Conservation (phyloP, 2,113 vertebrate species). For the Burhinus bistriatus region DNA sequence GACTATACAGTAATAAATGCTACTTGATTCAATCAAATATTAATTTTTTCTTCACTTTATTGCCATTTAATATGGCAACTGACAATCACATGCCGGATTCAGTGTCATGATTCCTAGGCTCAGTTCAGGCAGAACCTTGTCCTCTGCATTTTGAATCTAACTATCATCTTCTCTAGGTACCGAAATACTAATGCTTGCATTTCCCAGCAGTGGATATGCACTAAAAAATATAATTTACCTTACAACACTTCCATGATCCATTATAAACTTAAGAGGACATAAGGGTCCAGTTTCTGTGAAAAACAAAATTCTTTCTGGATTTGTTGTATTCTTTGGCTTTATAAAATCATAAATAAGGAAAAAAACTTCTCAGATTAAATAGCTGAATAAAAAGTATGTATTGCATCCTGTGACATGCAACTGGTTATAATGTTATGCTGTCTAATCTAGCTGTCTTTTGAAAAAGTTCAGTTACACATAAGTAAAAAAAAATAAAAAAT, state of each 20-base stretch:
- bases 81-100: neutral
- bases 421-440: neutral
- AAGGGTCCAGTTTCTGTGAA: neutral
- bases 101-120: conserved; percentile 25
- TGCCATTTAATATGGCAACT: neutral
- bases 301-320: neutral
- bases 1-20: conserved; percentile 53
- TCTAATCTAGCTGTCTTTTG: conserved; percentile 2
- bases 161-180: neutral
- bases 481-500: neutral
- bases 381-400: neutral
- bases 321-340: conserved; percentile 64
- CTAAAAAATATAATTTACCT: neutral
- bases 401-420: neutral
- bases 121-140: conserved; percentile 70
- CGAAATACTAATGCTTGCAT: neutral
- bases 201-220: neutral
- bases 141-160: conserved; percentile 29
- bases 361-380: neutral
- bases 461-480: conserved; percentile 35
- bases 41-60: neutral
- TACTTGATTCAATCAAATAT: neutral
- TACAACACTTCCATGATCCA: neutral
- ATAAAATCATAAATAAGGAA: conserved; percentile 61
- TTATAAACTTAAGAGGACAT: neutral